Evolutionary conservation across 2,797 vertebrate genomes (phyloP).

Genomic region (Pristis pectinata): DNA sequence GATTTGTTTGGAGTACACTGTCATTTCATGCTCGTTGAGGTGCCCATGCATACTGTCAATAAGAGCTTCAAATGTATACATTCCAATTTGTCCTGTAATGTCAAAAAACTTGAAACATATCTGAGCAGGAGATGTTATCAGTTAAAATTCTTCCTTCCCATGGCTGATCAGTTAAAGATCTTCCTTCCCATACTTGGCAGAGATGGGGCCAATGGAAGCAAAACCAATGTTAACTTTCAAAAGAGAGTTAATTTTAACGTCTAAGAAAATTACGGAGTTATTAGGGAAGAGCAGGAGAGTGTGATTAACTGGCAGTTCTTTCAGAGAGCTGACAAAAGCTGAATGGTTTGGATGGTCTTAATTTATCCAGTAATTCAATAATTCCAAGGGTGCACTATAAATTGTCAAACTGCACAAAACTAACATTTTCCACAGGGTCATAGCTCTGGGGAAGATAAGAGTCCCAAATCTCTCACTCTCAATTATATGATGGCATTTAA

Average conservation of each 20-base stretch:
- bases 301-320: not conserved
- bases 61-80: not conserved
- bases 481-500: not conserved
- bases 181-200: not conserved
- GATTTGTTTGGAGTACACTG: no score
- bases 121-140: not conserved
- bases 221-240: not conserved
- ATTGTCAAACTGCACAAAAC: not conserved
- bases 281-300: not conserved
- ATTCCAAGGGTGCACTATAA: no score
- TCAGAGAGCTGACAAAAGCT: not conserved
- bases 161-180: not conserved
- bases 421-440: not conserved
- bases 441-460: not conserved
- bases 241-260: not conserved
- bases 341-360: not conserved
- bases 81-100: not conserved
- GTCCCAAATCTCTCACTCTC: not conserved
- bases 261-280: not conserved
- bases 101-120: not conserved
- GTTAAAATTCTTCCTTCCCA: no score
- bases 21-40: not conserved
- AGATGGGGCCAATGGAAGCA: not conserved
- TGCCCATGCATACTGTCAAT: not conserved
- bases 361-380: not conserved